A percentile compares a stretch with the other conserved stretches of the same genome.
These are phyloP conservation scores for Crematogaster levior DNA, from an alignment of 2,888 invertebrate genomes.

Conservation along the genomic window DNA sequence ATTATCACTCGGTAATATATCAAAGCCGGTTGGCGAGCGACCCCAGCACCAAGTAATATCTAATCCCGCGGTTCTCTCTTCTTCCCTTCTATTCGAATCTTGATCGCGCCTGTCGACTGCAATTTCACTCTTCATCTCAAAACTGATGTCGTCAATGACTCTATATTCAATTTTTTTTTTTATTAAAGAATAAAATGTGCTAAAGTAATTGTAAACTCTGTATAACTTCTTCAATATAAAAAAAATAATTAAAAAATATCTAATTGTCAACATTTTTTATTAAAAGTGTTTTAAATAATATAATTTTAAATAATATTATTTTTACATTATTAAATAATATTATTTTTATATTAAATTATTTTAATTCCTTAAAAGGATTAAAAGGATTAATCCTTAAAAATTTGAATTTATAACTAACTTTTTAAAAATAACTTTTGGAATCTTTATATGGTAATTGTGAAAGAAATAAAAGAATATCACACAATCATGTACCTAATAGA, in stretches of 20 bases:
- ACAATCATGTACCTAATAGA: not conserved
- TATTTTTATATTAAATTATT: too few relatives aligned
- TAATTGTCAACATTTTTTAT: not conserved
- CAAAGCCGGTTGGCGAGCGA: conserved; percentile 71
- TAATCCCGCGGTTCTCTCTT: conserved; percentile 28
- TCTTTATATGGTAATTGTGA: not conserved
- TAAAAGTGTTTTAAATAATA: not conserved
- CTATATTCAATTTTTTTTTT: not conserved
- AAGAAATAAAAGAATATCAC: not conserved
- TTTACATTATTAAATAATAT: too few relatives aligned
- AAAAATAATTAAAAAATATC: not conserved
- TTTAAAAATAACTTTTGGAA: not conserved
- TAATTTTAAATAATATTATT: too few relatives aligned
- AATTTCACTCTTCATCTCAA: conserved; percentile 28
- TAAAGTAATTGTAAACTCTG: not conserved
- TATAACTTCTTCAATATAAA: not conserved
- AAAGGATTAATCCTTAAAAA: too few relatives aligned
- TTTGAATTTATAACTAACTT: not conserved
- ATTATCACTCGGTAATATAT: conserved; percentile 77
- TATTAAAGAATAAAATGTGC: not conserved
- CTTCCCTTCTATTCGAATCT: not conserved
- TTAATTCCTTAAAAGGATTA: not conserved
- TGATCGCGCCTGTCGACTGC: conserved; percentile 27
- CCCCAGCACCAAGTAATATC: conserved; percentile 46
- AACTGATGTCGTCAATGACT: not conserved